These are phyloP conservation scores for Melinaea menophilus DNA, from an alignment of 2,888 invertebrate species.

Conservation along the genomic window DNA sequence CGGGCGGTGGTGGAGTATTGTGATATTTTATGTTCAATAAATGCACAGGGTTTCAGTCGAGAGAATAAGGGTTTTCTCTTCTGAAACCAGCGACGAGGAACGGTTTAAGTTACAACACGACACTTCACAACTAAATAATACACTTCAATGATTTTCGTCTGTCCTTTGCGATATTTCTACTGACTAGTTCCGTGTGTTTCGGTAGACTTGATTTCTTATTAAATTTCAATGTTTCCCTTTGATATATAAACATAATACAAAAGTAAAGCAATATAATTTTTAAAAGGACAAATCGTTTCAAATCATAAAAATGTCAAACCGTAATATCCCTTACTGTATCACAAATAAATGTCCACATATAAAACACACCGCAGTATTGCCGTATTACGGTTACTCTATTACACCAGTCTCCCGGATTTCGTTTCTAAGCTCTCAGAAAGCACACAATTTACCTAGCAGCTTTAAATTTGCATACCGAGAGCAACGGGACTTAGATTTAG, in stretches of 20 bases:
- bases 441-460: slow-evolving; percentile 30
- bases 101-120: slow-evolving; percentile 11
- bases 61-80: slow-evolving; percentile 19
- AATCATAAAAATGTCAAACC: background rate
- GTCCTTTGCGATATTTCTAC: background rate
- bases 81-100: slow-evolving; percentile 12
- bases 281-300: background rate
- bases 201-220: background rate
- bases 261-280: background rate
- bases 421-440: slow-evolving; percentile 26
- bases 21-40: slow-evolving; percentile 32
- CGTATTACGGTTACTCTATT: slow-evolving; percentile 28
- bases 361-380: slow-evolving; percentile 16
- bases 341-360: slow-evolving; percentile 19
- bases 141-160: slow-evolving; percentile 12
- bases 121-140: slow-evolving; percentile 13
- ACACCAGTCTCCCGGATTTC: slow-evolving; percentile 25
- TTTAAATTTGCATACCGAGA: slow-evolving; percentile 32
- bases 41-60: slow-evolving; percentile 17
- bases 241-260: background rate
- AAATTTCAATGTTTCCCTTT: background rate
- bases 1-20: slow-evolving; percentile 23
- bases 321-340: slow-evolving; percentile 11
- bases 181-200: background rate
- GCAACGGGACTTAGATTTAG: slow-evolving; percentile 29